Base-by-base conservation (phyloP, 2,113 vertebrate genomes). In the Ancistrus triradiatus region DNA sequence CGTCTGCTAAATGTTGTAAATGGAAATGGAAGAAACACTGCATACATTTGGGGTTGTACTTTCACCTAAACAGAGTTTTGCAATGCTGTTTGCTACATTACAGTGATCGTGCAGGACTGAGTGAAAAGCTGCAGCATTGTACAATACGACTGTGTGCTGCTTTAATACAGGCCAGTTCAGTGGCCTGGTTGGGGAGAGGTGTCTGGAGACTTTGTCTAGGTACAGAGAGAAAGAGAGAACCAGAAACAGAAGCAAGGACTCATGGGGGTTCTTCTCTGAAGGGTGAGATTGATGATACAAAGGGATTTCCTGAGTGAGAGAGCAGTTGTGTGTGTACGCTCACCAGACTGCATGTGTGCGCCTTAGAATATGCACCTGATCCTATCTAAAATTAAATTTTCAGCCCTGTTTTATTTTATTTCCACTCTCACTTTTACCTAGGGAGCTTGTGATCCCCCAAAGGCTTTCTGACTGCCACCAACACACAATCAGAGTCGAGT, bases 271-370 rank as follows among this genome's bases (percentile, higher is more conserved):
- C 50, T 24, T 58, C 68, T 74, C 73, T 81, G 83, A 86, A 83
- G 79, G 71, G 63, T 72, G 80, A 86, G 87, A 89, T 87, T 86
- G 83, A 88, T 89, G 83, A 88, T 85, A 70, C 75, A 70, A 59
- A 38, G 47, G 66, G 60, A 64, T 66, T 57, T 48, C 48, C 61
- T 63, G 17, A 31, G 21, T 21, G 28, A 48, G 18, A 18, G 48
- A 27, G 33, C 19, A 68, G 58, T 62, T 51, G 66, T 11, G 57
- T 63, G 68, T n/a, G 50, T 14, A 24, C 53, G 64, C 24, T 7
- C 44, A 47, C 35, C 3, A 42, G 38, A 25, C n/a, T 4, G 24
- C 22, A n/a, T 58, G 28, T 59, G 42, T 28, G 52, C 11, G 58
- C 27, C 9, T 27, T 42, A 28, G 62, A 60, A 67, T 65, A 59